A percentile compares a stretch with the other conserved stretches of the same genome.
Conservation (phyloP, 1,140 invertebrate species). For the Drosophila pseudoananassae region DNA sequence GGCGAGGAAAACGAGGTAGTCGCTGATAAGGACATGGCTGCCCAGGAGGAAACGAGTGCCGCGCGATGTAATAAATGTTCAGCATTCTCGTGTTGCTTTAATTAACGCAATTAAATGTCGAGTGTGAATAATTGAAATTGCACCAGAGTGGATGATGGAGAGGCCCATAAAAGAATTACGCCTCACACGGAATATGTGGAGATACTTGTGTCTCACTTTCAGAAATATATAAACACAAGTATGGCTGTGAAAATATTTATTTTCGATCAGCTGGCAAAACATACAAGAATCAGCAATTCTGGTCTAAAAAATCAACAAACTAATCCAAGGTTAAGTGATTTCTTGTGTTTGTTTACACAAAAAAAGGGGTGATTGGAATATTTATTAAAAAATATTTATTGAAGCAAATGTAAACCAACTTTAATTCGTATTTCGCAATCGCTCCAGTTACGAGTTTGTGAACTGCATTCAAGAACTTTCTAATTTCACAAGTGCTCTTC, state of each 20-base stretch:
- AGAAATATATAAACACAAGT: conserved; percentile 17
- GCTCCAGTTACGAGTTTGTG: conserved; percentile 19
- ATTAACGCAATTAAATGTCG: conserved; percentile 56
- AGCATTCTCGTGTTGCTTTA: conserved; percentile 55
- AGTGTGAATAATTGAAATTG: conserved; percentile 56
- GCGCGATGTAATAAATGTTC: conserved; percentile 49
- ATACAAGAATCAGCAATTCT: conserved; percentile 9
- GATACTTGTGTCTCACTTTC: conserved; percentile 4
- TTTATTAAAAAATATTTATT: not conserved
- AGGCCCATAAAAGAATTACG: conserved; percentile 34
- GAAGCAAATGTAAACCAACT: not conserved
- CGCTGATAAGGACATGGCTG: conserved; percentile 44
- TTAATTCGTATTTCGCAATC: conserved; percentile 24
- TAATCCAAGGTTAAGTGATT: not conserved
- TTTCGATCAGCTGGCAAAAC: conserved; percentile 18
- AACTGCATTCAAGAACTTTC: conserved; percentile 36
- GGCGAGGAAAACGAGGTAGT: conserved; percentile 13
- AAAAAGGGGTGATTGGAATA: not conserved
- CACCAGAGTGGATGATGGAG: conserved; percentile 14
- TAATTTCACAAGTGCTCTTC: conserved; percentile 37
- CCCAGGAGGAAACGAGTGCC: conserved; percentile 6
- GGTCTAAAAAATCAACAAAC: not conserved
- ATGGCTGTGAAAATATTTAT: not conserved
- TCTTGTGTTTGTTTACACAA: not conserved
- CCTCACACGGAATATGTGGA: conserved; percentile 2